These are phyloP conservation scores for Hoplostethus atlanticus DNA, from an alignment of 2,797 vertebrate genomes.

Conservation along the genomic window DNA sequence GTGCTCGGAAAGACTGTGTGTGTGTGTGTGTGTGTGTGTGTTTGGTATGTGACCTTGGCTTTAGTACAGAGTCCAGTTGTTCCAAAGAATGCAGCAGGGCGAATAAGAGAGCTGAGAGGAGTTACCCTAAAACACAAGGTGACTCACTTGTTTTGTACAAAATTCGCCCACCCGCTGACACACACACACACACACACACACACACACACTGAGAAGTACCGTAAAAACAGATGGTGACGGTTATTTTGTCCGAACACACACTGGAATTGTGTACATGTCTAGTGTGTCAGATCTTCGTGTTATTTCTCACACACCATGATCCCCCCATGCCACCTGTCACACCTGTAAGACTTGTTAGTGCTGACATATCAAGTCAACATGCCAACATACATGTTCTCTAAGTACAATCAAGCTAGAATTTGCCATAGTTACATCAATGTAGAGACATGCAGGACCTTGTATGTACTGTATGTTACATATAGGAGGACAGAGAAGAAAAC, in stretches of 20 bases:
- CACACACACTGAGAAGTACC: not conserved
- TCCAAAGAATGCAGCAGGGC: slow-evolving; percentile 62
- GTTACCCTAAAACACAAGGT: slow-evolving; percentile 63
- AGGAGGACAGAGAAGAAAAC: not conserved
- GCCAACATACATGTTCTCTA: too few relatives aligned
- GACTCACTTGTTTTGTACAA: slow-evolving; percentile 67
- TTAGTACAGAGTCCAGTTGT: slow-evolving; percentile 61
- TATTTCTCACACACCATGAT: slow-evolving; percentile 10
- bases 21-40: slow-evolving; percentile 38
- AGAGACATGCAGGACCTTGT: not conserved
- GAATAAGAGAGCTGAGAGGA: slow-evolving; percentile 52
- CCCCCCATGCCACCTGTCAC: slow-evolving; percentile 13
- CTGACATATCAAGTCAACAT: too few relatives aligned
- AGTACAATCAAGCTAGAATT: too few relatives aligned
- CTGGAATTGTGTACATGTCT: slow-evolving; percentile 18
- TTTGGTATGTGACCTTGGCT: slow-evolving; percentile 74
- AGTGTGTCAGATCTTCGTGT: slow-evolving; percentile 23
- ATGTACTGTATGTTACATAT: too few relatives aligned
- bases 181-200: slow-evolving; percentile 19
- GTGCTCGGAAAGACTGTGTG: slow-evolving; percentile 39
- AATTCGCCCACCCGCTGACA: slow-evolving; percentile 11
- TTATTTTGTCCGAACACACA: not conserved
- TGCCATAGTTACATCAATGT: not conserved
- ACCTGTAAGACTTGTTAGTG: not conserved
- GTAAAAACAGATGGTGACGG: not conserved